phyloP scores from a whole-genome alignment of 2,888 invertebrate genomes.

The Cyclophora punctaria region DNA sequence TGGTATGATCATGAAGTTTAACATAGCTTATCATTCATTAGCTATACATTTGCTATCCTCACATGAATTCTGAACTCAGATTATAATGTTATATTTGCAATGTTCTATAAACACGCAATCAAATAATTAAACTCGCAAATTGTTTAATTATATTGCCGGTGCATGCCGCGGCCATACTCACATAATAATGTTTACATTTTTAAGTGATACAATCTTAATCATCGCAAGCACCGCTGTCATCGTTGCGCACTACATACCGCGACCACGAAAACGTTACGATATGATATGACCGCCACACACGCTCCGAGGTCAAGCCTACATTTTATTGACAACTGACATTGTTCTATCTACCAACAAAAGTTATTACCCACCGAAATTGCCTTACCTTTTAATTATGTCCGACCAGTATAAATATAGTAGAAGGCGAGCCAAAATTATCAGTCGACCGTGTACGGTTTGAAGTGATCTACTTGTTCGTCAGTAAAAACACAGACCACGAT shows the following conservation, averaged over 20 bases:
- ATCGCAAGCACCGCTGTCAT: constrained; percentile 15
- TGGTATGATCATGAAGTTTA: too few species aligned
- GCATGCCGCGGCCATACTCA: too few species aligned
- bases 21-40: too few species aligned
- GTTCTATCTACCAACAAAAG: constrained; percentile 46
- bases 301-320: constrained; percentile 51
- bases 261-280: constrained; percentile 59
- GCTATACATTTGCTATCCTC: too few species aligned
- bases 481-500: constrained; percentile 43
- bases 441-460: constrained; percentile 49
- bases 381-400: constrained; percentile 66
- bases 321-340: constrained; percentile 66
- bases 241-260: constrained; percentile 56
- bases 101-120: too few species aligned
- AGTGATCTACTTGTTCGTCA: constrained; percentile 54
- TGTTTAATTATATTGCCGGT: too few species aligned
- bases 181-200: too few species aligned
- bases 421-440: constrained; percentile 39
- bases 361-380: constrained; percentile 30
- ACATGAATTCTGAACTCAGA: too few species aligned
- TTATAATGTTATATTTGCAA: too few species aligned
- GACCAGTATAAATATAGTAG: constrained; percentile 60
- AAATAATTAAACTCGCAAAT: background rate
- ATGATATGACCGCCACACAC: constrained; percentile 55
- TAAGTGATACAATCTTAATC: constrained; percentile 7